Evolutionary conservation across 2,113 vertebrate species (phyloP).

Genomic region (Rissa tridactyla): DNA sequence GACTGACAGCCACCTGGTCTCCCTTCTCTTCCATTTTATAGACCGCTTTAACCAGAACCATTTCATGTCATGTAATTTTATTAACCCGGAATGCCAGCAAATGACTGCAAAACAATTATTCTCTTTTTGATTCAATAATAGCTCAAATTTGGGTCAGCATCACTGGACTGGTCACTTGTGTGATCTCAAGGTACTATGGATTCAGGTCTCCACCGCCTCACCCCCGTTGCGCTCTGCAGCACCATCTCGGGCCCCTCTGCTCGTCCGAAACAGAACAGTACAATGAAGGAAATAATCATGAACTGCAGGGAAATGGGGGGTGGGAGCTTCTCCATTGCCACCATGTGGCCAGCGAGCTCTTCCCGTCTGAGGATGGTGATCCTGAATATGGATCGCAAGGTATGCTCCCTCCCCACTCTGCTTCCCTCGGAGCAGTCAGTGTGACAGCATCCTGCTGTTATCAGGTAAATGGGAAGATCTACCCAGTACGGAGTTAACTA

Average conservation of each 20-base stretch:
- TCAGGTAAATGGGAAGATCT: neutral
- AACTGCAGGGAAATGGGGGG: rapidly evolving
- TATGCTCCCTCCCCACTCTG: neutral
- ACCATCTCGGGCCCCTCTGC: neutral
- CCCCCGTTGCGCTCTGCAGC: neutral
- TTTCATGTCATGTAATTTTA: neutral
- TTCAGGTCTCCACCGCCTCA: neutral
- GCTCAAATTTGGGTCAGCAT: neutral
- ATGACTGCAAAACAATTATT: neutral
- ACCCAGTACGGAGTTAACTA: neutral
- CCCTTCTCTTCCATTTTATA: neutral
- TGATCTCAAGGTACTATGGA: neutral
- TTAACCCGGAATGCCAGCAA: neutral
- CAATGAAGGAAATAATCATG: neutral
- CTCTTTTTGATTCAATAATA: neutral
- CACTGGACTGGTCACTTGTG: neutral
- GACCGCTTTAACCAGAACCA: neutral
- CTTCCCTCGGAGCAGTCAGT: neutral
- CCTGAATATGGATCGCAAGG: neutral
- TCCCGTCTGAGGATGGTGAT: rapidly evolving
- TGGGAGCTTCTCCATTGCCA: neutral
- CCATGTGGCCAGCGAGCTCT: neutral
- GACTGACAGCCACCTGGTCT: neutral
- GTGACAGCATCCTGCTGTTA: neutral
- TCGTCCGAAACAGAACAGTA: neutral